Evolutionary conservation across 2,113 vertebrate species (phyloP).

Genomic region (Prinia subflava): DNA sequence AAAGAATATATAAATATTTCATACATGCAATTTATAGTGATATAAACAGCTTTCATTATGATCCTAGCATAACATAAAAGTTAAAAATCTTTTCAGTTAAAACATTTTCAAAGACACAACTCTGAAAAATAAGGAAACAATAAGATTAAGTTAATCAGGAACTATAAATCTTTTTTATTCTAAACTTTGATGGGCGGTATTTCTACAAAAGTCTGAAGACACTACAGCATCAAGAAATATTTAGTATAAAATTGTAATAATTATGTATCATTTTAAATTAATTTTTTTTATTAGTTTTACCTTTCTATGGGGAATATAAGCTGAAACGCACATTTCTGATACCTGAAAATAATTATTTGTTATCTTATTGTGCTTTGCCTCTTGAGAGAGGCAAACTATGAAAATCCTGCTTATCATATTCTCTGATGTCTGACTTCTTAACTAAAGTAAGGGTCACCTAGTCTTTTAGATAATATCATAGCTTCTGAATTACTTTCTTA

Average conservation of each 20-base stretch:
- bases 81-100: neutral
- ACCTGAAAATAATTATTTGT: neutral
- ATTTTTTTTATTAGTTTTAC: neutral
- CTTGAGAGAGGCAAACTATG: neutral
- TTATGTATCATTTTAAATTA: slow-evolving; percentile 24
- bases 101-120: neutral
- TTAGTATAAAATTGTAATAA: neutral
- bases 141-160: neutral
- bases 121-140: neutral
- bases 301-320: slow-evolving; percentile 11
- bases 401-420: neutral
- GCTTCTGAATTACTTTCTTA: neutral
- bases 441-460: neutral
- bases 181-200: neutral
- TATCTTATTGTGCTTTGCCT: neutral
- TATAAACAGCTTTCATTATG: neutral
- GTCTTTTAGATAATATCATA: neutral
- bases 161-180: neutral
- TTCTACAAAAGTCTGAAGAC: neutral
- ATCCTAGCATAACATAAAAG: neutral
- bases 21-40: neutral
- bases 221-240: neutral
- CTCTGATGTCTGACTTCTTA: neutral
- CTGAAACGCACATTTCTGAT: neutral
- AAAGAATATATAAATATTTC: neutral